These are phyloP conservation scores for Lamellibrachia satsuma DNA, from an alignment of 2,888 invertebrate species.

Conservation along the genomic window DNA sequence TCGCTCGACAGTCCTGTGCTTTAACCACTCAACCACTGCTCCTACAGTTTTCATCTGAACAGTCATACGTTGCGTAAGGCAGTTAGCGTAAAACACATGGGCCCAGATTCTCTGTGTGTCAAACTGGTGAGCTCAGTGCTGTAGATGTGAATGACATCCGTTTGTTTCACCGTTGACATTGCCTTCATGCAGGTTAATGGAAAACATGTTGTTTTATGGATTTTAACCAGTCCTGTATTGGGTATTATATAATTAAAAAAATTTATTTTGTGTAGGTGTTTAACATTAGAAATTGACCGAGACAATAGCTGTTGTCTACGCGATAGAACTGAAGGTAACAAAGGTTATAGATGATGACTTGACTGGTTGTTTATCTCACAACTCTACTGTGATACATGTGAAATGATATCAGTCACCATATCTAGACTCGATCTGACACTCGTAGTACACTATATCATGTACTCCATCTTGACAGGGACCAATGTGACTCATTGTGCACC, in stretches of 20 bases:
- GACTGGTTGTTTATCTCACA: not conserved
- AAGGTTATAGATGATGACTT: not conserved
- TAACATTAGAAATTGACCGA: not conserved
- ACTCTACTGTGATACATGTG: not conserved
- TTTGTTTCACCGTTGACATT: not conserved
- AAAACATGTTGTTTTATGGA: not conserved
- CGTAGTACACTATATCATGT: not conserved
- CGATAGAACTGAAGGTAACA: not conserved
- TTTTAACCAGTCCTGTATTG: not conserved
- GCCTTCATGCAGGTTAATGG: not conserved
- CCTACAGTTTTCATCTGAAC: not conserved
- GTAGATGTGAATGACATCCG: not conserved
- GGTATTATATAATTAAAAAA: not conserved
- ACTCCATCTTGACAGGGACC: not conserved
- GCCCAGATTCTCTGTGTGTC: not conserved
- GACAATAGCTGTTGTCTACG: not conserved
- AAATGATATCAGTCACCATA: not conserved
- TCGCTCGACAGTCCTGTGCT: no score
- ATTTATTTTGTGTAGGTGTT: not conserved
- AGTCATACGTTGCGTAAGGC: not conserved
- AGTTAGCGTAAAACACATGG: not conserved
- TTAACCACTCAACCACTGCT: no score
- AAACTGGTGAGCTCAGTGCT: not conserved
- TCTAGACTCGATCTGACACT: not conserved
- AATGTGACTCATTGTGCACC: not conserved